Conservation (phyloP, 2,888 invertebrate species). For the Andrena bicolor region DNA sequence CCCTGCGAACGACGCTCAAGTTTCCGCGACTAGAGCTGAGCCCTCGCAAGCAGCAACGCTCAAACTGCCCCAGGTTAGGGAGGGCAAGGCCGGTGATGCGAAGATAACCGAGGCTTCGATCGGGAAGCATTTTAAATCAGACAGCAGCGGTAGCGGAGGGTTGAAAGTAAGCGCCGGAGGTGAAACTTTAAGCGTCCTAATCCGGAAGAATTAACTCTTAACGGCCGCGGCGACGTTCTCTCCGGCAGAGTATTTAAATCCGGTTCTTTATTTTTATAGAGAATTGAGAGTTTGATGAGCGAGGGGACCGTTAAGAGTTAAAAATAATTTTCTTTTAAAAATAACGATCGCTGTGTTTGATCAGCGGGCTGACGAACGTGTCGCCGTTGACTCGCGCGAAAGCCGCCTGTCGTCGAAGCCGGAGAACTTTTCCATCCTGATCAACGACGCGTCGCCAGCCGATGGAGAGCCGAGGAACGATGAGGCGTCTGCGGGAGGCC, state of each 20-base stretch:
- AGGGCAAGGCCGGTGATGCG: conserved; percentile 8
- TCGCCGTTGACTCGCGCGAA: not conserved
- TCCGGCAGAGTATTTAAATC: conserved; percentile 12
- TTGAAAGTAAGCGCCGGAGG: conserved; percentile 32
- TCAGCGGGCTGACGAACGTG: conserved; percentile 31
- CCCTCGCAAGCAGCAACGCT: not conserved
- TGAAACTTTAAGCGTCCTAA: not conserved
- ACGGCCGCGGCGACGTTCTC: conserved; percentile 18
- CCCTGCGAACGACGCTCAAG: not conserved
- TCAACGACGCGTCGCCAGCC: not conserved
- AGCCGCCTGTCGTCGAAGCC: not conserved
- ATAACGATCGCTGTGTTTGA: conserved; percentile 32
- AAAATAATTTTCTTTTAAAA: conserved; percentile 23
- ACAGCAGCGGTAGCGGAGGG: not conserved
- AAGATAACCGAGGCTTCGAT: not conserved
- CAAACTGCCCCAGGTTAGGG: conserved; percentile 11
- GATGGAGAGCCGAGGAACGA: not conserved
- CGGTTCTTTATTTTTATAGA: not conserved
- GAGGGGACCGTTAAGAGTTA: conserved; percentile 38
- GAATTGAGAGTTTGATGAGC: conserved; percentile 9
- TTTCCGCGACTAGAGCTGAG: not conserved
- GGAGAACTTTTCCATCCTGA: not conserved
- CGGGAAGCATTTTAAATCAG: conserved; percentile 1
- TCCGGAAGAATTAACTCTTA: conserved; percentile 34
- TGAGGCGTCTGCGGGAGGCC: not conserved